phyloP scores from a whole-genome alignment of 2,113 vertebrate genomes.

The Colistium nudipinnis region DNA sequence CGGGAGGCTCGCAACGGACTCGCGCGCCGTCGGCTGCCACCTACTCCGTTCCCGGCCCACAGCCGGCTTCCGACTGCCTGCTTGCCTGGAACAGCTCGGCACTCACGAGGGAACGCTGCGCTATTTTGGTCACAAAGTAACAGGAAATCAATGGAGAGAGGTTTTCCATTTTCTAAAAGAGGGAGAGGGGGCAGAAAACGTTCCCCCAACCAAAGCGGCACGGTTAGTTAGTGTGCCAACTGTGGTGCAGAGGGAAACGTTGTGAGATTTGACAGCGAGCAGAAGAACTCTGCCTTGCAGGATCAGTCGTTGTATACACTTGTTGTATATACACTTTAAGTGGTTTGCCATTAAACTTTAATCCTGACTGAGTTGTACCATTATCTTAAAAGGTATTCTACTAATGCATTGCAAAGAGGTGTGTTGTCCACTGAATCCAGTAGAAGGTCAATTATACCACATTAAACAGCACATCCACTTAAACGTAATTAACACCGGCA shows the following conservation, averaged over 20 bases:
- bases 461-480: neutral
- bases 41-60: constrained; percentile 41
- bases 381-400: neutral
- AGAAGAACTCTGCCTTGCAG: neutral
- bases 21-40: constrained; percentile 42
- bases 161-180: constrained; percentile 35
- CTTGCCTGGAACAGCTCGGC: constrained; percentile 57
- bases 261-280: neutral
- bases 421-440: no score
- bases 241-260: neutral
- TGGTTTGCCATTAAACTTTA: no score
- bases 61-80: constrained; percentile 41
- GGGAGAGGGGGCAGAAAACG: constrained; percentile 24
- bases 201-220: constrained; percentile 14
- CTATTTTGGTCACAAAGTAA: constrained; percentile 73
- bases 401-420: neutral
- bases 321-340: neutral
- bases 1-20: constrained; percentile 59
- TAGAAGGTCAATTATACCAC: neutral
- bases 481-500: neutral
- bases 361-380: no score
- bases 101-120: constrained; percentile 45
- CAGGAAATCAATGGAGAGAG: constrained; percentile 69
- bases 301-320: neutral
- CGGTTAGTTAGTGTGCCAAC: constrained; percentile 22